A percentile compares a stretch with the other conserved stretches of the same genome.
Evolutionary conservation across 64 coral and sea anemone species (phyloP).

Genomic region (Dendronephthya gigantea): DNA sequence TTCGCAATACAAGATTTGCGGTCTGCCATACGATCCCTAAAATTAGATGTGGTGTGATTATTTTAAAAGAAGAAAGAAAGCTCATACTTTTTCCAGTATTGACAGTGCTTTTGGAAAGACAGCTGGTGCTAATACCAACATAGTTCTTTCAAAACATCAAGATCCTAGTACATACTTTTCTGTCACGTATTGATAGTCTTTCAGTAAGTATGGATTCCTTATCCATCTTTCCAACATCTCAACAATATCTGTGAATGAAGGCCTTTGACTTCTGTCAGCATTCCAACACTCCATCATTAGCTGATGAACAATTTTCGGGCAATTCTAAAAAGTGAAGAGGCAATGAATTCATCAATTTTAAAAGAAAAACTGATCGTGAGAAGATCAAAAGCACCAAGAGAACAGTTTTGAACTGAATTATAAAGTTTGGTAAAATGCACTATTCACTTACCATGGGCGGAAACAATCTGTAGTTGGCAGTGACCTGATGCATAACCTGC

Average conservation of each 20-base stretch:
- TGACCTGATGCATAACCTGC: neutral
- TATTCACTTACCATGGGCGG: neutral
- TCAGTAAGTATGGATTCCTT: neutral
- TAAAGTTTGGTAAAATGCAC: too few relatives aligned
- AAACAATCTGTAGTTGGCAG: neutral
- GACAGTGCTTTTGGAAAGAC: too few relatives aligned
- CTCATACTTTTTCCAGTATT: too few relatives aligned
- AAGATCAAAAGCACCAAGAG: too few relatives aligned
- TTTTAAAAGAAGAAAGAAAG: too few relatives aligned
- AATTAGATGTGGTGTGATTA: neutral
- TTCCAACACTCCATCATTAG: conserved; percentile 19
- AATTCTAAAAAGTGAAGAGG: neutral
- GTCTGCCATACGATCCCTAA: neutral
- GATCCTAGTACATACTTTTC: neutral
- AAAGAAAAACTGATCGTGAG: too few relatives aligned
- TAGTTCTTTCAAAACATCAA: too few relatives aligned
- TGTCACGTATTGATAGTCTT: neutral
- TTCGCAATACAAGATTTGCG: conserved; percentile 5
- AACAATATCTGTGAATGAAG: neutral
- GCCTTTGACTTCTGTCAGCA: neutral
- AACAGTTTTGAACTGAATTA: too few relatives aligned
- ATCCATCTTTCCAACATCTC: conserved; percentile 19
- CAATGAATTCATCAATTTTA: neutral
- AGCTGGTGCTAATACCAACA: too few relatives aligned
- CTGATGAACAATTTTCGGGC: conserved; percentile 8